Conservation (phyloP, 2,797 vertebrate species). For the Prionace glauca region DNA sequence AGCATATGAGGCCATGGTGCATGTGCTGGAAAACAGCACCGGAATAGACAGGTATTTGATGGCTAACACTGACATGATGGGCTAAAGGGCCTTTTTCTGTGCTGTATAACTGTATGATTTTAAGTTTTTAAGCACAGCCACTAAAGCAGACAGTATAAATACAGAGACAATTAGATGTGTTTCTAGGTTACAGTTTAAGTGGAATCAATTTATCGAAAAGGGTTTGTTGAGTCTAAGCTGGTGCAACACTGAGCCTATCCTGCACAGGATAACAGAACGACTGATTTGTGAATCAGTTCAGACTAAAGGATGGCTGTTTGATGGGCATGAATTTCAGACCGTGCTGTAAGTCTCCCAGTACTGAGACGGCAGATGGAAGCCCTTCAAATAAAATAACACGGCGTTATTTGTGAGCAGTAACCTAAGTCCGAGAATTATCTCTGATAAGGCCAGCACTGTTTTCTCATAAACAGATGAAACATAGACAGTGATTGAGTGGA, state of each 20-base stretch:
- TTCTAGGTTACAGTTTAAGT: not conserved
- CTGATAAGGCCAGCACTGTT: not conserved
- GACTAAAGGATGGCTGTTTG: no score
- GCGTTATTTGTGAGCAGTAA: not conserved
- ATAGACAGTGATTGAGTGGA: not conserved
- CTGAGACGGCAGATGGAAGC: not conserved
- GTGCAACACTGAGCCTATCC: not conserved
- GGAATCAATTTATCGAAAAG: not conserved
- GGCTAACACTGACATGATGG: no score
- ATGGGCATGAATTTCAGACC: not conserved
- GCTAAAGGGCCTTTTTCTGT: no score
- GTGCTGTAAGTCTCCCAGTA: not conserved
- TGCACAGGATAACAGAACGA: not conserved
- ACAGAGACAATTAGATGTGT: not conserved
- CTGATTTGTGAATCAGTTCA: not conserved
- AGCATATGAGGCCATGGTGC: no score
- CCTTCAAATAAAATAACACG: not conserved
- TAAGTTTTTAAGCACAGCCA: not conserved
- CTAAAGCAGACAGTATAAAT: not conserved
- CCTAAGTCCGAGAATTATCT: not conserved
- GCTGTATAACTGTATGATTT: no score
- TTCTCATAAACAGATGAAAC: slow-evolving; percentile 6
- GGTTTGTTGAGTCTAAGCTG: not conserved
- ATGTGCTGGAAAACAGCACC: no score
- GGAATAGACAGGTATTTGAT: no score